These are phyloP conservation scores for Rhynchonycteris naso DNA, from an alignment of 2,797 vertebrate genomes.

Conservation along the genomic window DNA sequence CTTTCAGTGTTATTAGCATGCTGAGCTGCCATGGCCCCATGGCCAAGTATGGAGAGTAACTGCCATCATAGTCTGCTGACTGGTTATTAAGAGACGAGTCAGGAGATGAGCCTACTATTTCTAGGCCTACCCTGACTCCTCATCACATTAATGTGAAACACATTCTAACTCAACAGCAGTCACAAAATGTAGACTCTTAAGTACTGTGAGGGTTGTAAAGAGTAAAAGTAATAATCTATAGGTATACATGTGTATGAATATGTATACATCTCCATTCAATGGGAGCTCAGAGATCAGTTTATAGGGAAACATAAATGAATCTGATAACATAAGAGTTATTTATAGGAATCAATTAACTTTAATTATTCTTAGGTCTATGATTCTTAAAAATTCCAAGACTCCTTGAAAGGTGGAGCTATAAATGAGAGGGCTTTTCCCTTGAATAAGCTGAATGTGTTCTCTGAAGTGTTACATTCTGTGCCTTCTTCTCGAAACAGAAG, in stretches of 20 bases:
- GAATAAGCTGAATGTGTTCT: neutral
- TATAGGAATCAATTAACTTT: neutral
- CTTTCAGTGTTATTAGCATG: neutral
- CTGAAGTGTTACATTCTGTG: neutral
- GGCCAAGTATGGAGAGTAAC: neutral
- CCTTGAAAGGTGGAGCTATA: neutral
- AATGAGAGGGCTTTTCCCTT: neutral
- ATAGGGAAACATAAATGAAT: conserved; percentile 27
- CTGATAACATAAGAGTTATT: neutral
- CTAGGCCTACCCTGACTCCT: neutral
- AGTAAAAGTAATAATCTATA: neutral
- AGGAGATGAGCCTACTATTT: neutral
- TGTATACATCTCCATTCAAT: neutral
- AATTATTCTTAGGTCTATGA: neutral
- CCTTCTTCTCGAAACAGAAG: neutral
- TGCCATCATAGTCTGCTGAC: neutral
- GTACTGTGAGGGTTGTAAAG: neutral
- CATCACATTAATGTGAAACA: neutral
- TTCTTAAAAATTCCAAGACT: neutral
- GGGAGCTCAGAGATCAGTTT: conserved; percentile 33
- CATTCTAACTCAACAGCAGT: neutral
- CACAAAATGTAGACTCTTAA: neutral
- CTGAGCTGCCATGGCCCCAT: neutral
- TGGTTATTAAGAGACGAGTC: neutral
- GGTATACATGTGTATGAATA: neutral